Evolutionary conservation across 2,888 invertebrate species (phyloP).

Genomic region (Caenorhabditis sinica): DNA sequence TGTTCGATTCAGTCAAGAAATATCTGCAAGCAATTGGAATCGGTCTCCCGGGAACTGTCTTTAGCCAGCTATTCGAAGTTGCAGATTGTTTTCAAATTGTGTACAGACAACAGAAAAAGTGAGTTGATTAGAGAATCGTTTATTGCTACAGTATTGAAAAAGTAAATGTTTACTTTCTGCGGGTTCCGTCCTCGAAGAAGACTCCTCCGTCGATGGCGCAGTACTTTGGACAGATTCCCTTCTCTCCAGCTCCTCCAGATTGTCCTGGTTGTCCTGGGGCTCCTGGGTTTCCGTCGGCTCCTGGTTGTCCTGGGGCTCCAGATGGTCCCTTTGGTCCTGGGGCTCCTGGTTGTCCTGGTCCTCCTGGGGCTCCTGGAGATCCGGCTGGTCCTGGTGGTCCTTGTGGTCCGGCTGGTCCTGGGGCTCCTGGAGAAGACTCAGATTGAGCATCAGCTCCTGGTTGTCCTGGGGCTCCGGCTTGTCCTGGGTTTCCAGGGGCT

Average conservation of each 20-base stretch:
- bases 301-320: slow-evolving; percentile 69
- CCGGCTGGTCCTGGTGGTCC: slow-evolving; percentile 70
- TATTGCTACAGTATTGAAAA: slow-evolving; percentile 21
- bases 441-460: slow-evolving; percentile 70
- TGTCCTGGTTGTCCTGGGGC: slow-evolving; percentile 71
- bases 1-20: slow-evolving; percentile 52
- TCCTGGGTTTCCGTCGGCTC: slow-evolving; percentile 75
- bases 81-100: slow-evolving; percentile 65
- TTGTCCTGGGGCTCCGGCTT: slow-evolving; percentile 69
- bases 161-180: slow-evolving; percentile 60
- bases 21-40: slow-evolving; percentile 45
- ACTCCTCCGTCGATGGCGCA: slow-evolving; percentile 75
- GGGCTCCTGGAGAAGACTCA: slow-evolving; percentile 67
- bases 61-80: slow-evolving; percentile 59
- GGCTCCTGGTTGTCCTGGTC: slow-evolving; percentile 68
- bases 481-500: slow-evolving; percentile 76
- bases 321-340: slow-evolving; percentile 70
- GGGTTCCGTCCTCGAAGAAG: slow-evolving; percentile 75
- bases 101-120: slow-evolving; percentile 57
- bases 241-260: slow-evolving; percentile 67
- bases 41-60: slow-evolving; percentile 43
- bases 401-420: slow-evolving; percentile 71
- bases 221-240: slow-evolving; percentile 74
- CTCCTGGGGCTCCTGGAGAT: slow-evolving; percentile 73
- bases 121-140: slow-evolving; percentile 31